phyloP scores from a whole-genome alignment of 2,797 vertebrate genomes.

The Orientallactaga sibirica region DNA sequence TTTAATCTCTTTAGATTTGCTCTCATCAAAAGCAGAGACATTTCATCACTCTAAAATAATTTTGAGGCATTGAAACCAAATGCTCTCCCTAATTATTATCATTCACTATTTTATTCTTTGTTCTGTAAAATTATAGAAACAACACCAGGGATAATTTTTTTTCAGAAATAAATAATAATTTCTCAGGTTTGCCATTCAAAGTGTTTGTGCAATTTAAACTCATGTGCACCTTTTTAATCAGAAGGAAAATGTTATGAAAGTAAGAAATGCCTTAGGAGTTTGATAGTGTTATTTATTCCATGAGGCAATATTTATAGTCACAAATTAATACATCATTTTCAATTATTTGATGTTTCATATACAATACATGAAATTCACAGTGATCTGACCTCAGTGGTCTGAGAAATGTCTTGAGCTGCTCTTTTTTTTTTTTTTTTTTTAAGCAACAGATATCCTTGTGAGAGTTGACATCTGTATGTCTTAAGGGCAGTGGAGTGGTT shows the following conservation, averaged over 20 bases:
- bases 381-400: not conserved
- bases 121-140: conserved; percentile 54
- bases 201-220: not conserved
- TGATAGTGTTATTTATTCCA: not conserved
- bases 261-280: not conserved
- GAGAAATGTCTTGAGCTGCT: not conserved
- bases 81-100: conserved; percentile 51
- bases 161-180: not conserved
- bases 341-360: not conserved
- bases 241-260: not conserved
- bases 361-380: not conserved
- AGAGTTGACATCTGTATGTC: conserved; percentile 31
- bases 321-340: not conserved
- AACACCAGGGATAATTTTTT: not conserved
- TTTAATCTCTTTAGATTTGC: conserved; percentile 75
- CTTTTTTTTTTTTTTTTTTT: conserved; percentile 4
- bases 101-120: conserved; percentile 47
- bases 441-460: conserved; percentile 11
- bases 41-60: conserved; percentile 52
- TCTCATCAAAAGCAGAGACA: conserved; percentile 40
- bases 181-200: not conserved
- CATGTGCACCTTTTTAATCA: not conserved
- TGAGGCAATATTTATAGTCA: not conserved
- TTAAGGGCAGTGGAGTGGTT: conserved; percentile 58
- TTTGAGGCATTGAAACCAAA: conserved; percentile 37